These are phyloP conservation scores for Synanthedon formicaeformis DNA, from an alignment of 2,888 invertebrate species.

Conservation along the genomic window DNA sequence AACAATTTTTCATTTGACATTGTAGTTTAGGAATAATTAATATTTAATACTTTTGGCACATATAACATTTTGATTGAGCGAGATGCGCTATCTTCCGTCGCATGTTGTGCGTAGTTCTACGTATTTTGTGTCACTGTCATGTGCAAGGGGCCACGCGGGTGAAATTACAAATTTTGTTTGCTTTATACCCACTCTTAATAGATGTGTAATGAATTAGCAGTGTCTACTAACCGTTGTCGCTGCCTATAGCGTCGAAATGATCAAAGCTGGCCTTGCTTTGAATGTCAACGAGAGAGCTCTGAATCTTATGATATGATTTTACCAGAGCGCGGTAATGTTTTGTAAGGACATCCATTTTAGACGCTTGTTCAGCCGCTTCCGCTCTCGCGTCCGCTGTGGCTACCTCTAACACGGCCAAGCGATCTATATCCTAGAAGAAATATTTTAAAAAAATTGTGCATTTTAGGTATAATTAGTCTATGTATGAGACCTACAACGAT, in stretches of 20 bases:
- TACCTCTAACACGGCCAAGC: slow-evolving; percentile 60
- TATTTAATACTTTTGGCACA: too few species aligned
- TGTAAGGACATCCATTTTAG: slow-evolving; percentile 36
- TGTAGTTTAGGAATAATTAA: too few species aligned
- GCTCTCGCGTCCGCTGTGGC: slow-evolving; percentile 64
- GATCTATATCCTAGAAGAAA: slow-evolving; percentile 35
- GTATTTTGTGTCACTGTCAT: too few species aligned
- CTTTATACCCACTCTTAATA: too few species aligned
- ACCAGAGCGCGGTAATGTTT: slow-evolving; percentile 52
- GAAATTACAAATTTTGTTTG: too few species aligned
- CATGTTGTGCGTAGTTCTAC: too few species aligned
- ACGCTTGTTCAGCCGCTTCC: slow-evolving; percentile 36
- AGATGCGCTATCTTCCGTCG: too few species aligned
- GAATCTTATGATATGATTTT: slow-evolving; percentile 53
- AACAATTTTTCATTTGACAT: too few species aligned
- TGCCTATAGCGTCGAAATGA: slow-evolving; percentile 31
- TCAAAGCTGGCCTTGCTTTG: slow-evolving; percentile 45
- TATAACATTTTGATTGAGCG: too few species aligned
- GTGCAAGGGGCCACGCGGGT: too few species aligned
- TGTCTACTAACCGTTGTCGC: slow-evolving; percentile 38
- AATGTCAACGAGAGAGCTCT: slow-evolving; percentile 54
- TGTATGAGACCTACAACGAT: too few species aligned
- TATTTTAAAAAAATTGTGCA: neutral
- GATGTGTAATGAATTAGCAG: neutral
- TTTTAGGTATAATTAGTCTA: too few species aligned